These are phyloP conservation scores for Butorides virescens DNA, from an alignment of 2,113 vertebrate species.

Conservation along the genomic window DNA sequence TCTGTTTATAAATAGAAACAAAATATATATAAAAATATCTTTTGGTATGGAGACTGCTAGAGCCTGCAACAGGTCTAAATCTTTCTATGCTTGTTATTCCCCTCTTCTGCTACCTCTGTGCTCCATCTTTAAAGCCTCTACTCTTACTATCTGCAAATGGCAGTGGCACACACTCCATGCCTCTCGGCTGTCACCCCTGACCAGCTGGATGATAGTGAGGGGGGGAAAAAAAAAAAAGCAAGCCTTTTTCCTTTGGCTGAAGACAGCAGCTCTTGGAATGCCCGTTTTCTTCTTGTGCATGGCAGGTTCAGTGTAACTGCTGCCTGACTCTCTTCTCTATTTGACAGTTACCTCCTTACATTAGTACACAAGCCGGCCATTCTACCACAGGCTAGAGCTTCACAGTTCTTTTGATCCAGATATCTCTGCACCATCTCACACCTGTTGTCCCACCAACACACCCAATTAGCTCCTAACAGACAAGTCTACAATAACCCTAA, in stretches of 20 bases:
- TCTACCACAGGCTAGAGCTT: background rate
- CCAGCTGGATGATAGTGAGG: background rate
- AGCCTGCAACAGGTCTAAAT: background rate
- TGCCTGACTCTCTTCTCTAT: background rate
- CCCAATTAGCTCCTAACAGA: background rate
- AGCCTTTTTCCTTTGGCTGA: background rate
- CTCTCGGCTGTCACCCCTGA: background rate
- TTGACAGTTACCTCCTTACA: background rate
- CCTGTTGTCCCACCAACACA: background rate
- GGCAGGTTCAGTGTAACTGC: background rate
- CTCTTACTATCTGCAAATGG: background rate
- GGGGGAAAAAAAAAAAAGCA: too few species aligned
- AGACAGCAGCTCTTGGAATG: background rate
- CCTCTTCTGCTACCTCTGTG: background rate
- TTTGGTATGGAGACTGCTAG: background rate
- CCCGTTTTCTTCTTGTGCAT: background rate
- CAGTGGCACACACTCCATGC: background rate
- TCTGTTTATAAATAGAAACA: background rate
- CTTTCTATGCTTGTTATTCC: background rate
- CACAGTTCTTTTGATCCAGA: background rate
- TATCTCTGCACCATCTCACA: background rate
- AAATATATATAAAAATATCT: background rate
- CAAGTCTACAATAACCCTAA: background rate
- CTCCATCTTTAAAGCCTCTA: background rate
- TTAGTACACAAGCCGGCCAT: background rate